Conservation (phyloP, 2,797 vertebrate genomes). For the Thaleichthys pacificus region DNA sequence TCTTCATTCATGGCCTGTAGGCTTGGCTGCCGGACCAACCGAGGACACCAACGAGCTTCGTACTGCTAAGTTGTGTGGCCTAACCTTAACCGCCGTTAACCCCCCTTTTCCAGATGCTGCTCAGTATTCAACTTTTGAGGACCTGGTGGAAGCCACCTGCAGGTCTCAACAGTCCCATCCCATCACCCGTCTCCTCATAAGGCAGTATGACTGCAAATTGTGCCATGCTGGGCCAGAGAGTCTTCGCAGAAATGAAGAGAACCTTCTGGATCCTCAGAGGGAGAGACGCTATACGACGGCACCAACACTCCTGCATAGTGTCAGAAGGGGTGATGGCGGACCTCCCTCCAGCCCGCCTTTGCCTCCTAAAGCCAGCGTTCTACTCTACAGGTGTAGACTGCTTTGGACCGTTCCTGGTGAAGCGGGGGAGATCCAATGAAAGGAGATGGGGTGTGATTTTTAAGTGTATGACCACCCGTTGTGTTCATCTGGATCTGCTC, state of each 20-base stretch:
- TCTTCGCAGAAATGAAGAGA: neutral
- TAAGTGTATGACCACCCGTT: slow-evolving; percentile 10
- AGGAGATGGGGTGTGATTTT: neutral
- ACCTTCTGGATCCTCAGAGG: neutral
- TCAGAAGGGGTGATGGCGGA: neutral
- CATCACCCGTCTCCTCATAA: neutral
- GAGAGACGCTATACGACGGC: neutral
- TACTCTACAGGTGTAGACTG: slow-evolving; percentile 4
- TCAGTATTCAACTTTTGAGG: too few species aligned
- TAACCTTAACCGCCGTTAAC: too few species aligned
- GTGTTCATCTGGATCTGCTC: slow-evolving; percentile 2
- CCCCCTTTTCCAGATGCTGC: too few species aligned
- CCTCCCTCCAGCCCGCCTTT: neutral
- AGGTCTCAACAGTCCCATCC: too few species aligned
- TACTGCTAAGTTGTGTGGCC: too few species aligned
- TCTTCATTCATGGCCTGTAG: too few species aligned
- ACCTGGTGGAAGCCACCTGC: too few species aligned
- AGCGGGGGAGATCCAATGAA: neutral
- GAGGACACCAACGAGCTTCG: too few species aligned
- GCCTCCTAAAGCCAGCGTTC: neutral
- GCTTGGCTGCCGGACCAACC: too few species aligned
- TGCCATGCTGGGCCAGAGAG: neutral
- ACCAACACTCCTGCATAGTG: neutral
- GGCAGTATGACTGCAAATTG: neutral
- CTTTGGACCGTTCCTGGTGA: neutral